Percentiles rank a stretch among this genome's conserved stretches.
These are phyloP conservation scores for Emberiza fucata DNA, from an alignment of 2,113 vertebrate genomes.

Conservation along the genomic window DNA sequence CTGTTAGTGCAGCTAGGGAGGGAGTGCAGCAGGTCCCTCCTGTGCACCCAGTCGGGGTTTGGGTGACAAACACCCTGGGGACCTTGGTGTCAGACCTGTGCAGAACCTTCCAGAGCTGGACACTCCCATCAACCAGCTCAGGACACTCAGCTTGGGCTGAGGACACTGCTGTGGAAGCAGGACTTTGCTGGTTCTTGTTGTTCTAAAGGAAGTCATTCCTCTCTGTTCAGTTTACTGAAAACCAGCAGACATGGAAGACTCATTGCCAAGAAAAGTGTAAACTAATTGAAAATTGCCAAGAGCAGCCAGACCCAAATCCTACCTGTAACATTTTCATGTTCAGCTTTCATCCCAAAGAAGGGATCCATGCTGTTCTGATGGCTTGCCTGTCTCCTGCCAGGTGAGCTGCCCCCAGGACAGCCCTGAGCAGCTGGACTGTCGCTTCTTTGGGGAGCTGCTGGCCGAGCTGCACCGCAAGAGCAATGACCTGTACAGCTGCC, in stretches of 20 bases:
- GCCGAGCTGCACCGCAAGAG: slow-evolving; percentile 92
- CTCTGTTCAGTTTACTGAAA: neutral
- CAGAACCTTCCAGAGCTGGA: neutral
- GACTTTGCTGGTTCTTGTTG: neutral
- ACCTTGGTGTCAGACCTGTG: neutral
- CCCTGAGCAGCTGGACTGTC: slow-evolving; percentile 83
- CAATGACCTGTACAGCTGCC: slow-evolving; percentile 83
- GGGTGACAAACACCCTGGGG: neutral
- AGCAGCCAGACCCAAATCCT: neutral
- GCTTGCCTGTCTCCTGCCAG: neutral
- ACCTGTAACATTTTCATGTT: neutral
- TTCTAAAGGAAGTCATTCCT: neutral
- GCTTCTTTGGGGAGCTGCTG: slow-evolving; percentile 93
- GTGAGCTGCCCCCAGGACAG: neutral
- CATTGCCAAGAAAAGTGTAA: neutral
- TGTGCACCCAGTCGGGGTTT: accelerated
- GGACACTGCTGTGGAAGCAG: neutral
- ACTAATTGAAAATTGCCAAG: neutral
- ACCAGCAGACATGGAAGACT: neutral
- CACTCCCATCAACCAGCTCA: neutral
- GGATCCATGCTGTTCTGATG: neutral
- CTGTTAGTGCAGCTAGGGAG: neutral
- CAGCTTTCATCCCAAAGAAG: neutral
- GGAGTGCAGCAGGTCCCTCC: neutral
- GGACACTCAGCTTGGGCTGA: neutral